Conservation (phyloP, 2,113 vertebrate species). For the Microtus pennsylvanicus region DNA sequence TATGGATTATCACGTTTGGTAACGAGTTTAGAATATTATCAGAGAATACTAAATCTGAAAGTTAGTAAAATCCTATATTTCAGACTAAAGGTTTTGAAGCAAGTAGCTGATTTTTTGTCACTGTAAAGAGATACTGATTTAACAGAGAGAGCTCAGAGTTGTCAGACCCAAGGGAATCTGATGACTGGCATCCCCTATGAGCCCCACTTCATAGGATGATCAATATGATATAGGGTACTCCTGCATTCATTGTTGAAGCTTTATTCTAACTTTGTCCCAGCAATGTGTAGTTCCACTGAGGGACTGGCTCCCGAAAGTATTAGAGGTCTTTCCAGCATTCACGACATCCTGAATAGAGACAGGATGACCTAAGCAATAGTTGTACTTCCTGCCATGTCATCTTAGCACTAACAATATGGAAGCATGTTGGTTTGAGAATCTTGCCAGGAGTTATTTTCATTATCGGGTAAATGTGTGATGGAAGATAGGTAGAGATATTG, state of each 20-base stretch:
- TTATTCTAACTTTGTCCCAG: background rate
- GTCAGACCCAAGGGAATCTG: background rate
- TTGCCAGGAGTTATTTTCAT: slow-evolving; percentile 2
- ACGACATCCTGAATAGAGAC: background rate
- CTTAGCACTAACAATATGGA: background rate
- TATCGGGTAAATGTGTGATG: background rate
- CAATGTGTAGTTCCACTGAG: background rate
- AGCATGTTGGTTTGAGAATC: background rate
- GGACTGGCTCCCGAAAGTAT: background rate
- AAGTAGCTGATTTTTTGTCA: background rate
- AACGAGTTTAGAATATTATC: background rate
- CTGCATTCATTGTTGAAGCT: background rate
- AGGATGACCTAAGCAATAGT: background rate
- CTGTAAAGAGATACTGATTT: background rate
- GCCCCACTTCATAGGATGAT: background rate
- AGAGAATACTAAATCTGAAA: background rate
- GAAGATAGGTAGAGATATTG: background rate
- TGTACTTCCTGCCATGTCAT: background rate
- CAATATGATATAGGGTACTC: background rate
- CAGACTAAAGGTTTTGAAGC: background rate
- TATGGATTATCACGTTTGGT: background rate
- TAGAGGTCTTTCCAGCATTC: background rate
- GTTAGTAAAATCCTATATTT: background rate
- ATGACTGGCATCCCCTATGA: background rate
- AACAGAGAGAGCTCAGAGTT: background rate